These are phyloP conservation scores for Drosophila stalkeri DNA, from an alignment of 2,888 invertebrate species.

Conservation along the genomic window DNA sequence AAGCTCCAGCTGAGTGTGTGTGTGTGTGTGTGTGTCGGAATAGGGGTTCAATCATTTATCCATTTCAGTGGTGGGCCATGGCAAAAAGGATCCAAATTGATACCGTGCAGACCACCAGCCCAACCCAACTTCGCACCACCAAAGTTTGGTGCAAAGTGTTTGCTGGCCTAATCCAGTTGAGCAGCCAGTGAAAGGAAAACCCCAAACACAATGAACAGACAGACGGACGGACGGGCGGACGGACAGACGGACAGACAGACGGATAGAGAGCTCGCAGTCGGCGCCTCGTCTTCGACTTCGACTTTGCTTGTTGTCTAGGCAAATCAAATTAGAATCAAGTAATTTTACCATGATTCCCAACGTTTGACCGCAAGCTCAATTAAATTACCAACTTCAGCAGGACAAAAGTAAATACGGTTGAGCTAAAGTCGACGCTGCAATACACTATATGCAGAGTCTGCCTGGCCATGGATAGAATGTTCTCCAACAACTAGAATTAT, in stretches of 20 bases:
- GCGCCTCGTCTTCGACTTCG: conserved; percentile 25
- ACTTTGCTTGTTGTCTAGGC: conserved; percentile 75
- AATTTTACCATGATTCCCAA: conserved; percentile 79
- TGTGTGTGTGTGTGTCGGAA: conserved; percentile 3
- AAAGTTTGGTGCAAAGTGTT: conserved; percentile 59
- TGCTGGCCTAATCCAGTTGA: conserved; percentile 69
- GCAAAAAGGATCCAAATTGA: conserved; percentile 61
- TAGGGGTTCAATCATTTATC: conserved; percentile 77
- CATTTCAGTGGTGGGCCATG: conserved; percentile 59
- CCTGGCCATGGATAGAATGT: too few species aligned
- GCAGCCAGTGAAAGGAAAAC: conserved; percentile 55
- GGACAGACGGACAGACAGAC: background rate
- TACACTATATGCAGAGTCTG: conserved; percentile 1
- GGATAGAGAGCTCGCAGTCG: conserved; percentile 3
- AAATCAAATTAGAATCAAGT: conserved; percentile 84
- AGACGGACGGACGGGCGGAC: background rate
- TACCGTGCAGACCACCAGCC: conserved; percentile 14
- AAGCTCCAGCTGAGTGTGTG: background rate
- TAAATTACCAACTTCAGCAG: conserved; percentile 74
- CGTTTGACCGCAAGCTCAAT: conserved; percentile 83
- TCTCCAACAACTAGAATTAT: too few species aligned
- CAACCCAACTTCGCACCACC: conserved; percentile 15
- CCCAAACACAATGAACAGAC: conserved; percentile 39
- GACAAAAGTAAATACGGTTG: background rate
- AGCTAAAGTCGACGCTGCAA: background rate